A percentile compares a stretch with the other conserved stretches of the same genome.
Evolutionary conservation across 2,797 vertebrate species (phyloP).

Genomic region (Anableps anableps): DNA sequence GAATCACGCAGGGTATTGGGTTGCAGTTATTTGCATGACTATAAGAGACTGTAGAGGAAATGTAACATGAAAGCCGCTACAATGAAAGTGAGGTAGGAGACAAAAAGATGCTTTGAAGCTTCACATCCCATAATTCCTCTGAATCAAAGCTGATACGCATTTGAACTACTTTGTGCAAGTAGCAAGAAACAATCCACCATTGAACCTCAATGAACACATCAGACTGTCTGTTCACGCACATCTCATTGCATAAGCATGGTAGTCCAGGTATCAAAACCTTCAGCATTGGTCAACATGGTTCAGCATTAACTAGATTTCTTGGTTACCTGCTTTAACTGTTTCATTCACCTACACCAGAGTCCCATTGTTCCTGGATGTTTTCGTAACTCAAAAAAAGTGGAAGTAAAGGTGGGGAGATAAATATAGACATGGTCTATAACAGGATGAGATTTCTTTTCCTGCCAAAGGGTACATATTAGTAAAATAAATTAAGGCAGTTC

Average conservation of each 20-base stretch:
- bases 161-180: slow-evolving; percentile 15
- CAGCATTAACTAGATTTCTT: background rate
- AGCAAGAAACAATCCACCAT: background rate
- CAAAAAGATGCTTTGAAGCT: slow-evolving; percentile 44
- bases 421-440: background rate
- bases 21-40: background rate
- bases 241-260: background rate
- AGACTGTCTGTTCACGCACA: background rate
- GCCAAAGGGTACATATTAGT: background rate
- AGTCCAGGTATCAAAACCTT: background rate
- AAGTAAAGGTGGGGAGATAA: too few relatives aligned
- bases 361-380: too few relatives aligned
- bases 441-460: background rate
- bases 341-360: background rate
- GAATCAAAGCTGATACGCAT: slow-evolving; percentile 38
- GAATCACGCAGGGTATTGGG: background rate
- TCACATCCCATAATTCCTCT: slow-evolving; percentile 29
- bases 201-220: background rate
- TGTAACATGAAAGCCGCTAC: slow-evolving; percentile 16
- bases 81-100: slow-evolving; percentile 15
- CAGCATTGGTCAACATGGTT: background rate
- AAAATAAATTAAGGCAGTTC: background rate
- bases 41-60: slow-evolving; percentile 7
- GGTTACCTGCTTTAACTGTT: background rate
- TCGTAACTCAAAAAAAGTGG: too few relatives aligned